Conservation (phyloP, 1,140 invertebrate genomes). For the Pachyrhynchus sulphureomaculatus region DNA sequence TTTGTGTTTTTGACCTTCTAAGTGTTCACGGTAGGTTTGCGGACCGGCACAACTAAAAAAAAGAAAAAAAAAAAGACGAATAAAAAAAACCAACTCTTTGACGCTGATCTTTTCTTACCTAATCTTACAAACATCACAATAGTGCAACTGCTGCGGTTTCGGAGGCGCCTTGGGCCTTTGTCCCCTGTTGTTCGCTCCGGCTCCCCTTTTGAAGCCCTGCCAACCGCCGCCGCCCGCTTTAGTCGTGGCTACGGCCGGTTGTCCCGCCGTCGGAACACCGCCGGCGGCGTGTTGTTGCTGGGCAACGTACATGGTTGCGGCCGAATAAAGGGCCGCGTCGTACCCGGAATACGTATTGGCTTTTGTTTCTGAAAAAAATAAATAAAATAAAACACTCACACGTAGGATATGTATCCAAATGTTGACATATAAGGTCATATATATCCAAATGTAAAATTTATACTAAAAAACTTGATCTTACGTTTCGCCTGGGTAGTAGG, state of each 20-base stretch:
- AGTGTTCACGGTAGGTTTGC: slow-evolving; percentile 93
- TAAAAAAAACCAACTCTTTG: neutral
- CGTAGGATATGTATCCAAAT: neutral
- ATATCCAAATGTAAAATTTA: no score
- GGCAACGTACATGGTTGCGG: slow-evolving; percentile 88
- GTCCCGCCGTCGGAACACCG: slow-evolving; percentile 51
- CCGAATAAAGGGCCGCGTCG: slow-evolving; percentile 90
- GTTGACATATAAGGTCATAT: no score
- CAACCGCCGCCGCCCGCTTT: slow-evolving; percentile 61
- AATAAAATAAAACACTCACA: neutral
- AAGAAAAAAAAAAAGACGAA: neutral
- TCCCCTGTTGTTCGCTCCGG: slow-evolving; percentile 63
- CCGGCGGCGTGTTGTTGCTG: slow-evolving; percentile 60
- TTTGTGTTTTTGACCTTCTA: slow-evolving; percentile 98
- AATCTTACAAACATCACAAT: slow-evolving; percentile 97
- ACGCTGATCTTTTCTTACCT: slow-evolving; percentile 60
- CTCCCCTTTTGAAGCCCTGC: slow-evolving; percentile 73
- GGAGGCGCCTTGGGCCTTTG: slow-evolving; percentile 77
- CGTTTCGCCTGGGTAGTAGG: slow-evolving; percentile 53
- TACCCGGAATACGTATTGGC: slow-evolving; percentile 76
- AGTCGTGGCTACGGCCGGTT: slow-evolving; percentile 58
- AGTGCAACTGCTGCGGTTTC: slow-evolving; percentile 89
- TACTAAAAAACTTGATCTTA: slow-evolving; percentile 34
- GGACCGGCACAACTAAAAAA: slow-evolving; percentile 48
- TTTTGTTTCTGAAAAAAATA: slow-evolving; percentile 53